Base-by-base conservation (phyloP, 2,888 invertebrate species). In the Pseudanteris insignis region DNA sequence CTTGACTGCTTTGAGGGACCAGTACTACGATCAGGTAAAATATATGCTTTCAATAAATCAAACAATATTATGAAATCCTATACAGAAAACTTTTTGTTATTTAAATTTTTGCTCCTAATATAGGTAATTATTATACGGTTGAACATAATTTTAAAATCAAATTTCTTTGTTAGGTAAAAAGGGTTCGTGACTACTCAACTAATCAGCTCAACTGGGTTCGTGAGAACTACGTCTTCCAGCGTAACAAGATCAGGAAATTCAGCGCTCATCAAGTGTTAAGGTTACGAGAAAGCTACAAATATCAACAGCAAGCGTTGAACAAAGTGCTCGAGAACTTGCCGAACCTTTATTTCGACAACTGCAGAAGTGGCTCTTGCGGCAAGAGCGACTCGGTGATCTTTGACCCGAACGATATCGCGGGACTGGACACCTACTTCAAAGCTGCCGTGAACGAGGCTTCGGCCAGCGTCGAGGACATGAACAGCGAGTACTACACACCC, bases 181-280 rank as follows among this genome's bases (percentile, higher is more conserved):
- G 91, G 69, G 94, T 96, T 25, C 87, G 94, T 51, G 95, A 95
- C 74, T 96, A 96, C 79, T 94, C 96, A 11, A 90, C 91, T 25
- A 86, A 88, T 60, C 95, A 96, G 81, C 84, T 96, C 70, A 93
- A 93, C 81, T 92, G 94, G 89, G 92, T 96, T 67, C 86, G 95
- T 61, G 96, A 96, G 80, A 95, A 94, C 81, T 96, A 96, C 82
- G 91, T 95, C 77, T 92, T 92, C 85, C 96, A 96, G 81, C 86
- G 96, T 51, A 92, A 94, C 81, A 91, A 94, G 81, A 94, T 96
- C 65, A 85, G 95, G 37, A 96, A 96, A 81, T 96, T 96, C 82
- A 94, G 95, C 82, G 89, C 93, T 11, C 93, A 94, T 77, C 95
- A 96, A 81, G 88, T 96, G 54, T 83, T 95, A 33, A 86, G 92